Base-by-base conservation (phyloP, 1,140 invertebrate species). In the Rhopalosiphum maidis region DNA sequence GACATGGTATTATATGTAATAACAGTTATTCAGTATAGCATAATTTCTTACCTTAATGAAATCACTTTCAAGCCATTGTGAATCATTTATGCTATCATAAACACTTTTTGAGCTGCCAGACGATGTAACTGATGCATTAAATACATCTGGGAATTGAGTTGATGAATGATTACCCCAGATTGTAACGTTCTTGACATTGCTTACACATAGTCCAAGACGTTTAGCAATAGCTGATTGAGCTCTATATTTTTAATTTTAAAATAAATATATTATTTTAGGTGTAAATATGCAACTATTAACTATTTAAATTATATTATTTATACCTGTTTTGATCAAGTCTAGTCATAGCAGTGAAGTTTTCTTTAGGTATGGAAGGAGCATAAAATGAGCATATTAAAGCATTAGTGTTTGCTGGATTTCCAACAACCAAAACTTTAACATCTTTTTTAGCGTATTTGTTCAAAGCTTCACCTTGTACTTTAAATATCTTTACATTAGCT, bases 151-250 rank as follows among this genome's bases (percentile, higher is more conserved):
- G 95, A 98, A 99, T 96, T 99, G 99, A 7, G 99, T 99, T 15
- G 98, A 98, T 1, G 99, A 99, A 95, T 99, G 99, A 95, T 99
- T 99, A 46, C 99, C 99, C 99, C 99, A 99, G 95, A 99, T 99
- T 93, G 99, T 98, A 15, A 99, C 97, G 95, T 99, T 99, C 94
- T 97, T 97, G 23, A 94, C 94, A 87, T 94, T 87, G 23, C 93
- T 94, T 35, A 94, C 94, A 48, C 93, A 88, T 23, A 94, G 93
- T 41, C 94, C 94, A 25, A 95, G 92, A 68, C 93, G 93, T 25
- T 93, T 94, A 23, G 94, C 94, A 48, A 94, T 88, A 60, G 93
- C 87, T 15, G 94, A 94, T 87, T 95, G 94, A 25, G 94, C 94
- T 93, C 94, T 94, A 82, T 48, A 85, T 35, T 60, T 92, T 46